Percentiles rank a stretch among this genome's conserved stretches.
phyloP scores from a whole-genome alignment of 2,113 vertebrate genomes.

The cat (Felis catus) region F.catus_Fca126_mat1.0 CM031415.1:147268501-147269000 shows the following conservation, averaged over 20 bases:
- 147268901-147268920: background rate
- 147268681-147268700: background rate
- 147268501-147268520: background rate
- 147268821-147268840: background rate
- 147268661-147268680: background rate
- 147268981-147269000: background rate
- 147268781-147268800: background rate
- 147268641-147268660: background rate
- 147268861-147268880: background rate
- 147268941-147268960: background rate
- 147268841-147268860: background rate
- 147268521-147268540: background rate
- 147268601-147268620: background rate
- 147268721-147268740: background rate
- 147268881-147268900: background rate
- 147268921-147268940: background rate
- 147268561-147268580: background rate
- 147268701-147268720: background rate
- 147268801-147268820: background rate
- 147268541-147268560: background rate
- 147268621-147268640: background rate
- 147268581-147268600: background rate
- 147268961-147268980: background rate
- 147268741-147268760: background rate
- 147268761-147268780: background rate